These are phyloP conservation scores for Rhynchotus rufescens DNA, from an alignment of 2,797 vertebrate genomes.

Conservation along the genomic window DNA sequence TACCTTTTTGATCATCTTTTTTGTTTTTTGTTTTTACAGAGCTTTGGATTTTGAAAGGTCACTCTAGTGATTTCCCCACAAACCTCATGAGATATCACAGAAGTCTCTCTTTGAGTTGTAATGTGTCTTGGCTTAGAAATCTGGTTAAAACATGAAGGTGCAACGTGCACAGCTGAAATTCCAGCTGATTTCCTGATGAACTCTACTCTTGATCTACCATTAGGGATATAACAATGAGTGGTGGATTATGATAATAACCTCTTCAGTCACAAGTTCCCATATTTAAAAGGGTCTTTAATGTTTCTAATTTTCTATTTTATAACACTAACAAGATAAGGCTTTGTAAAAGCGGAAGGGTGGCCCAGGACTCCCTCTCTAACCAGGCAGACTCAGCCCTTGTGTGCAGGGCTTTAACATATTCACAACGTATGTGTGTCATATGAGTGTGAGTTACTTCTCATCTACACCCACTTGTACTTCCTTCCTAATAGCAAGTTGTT, in stretches of 20 bases:
- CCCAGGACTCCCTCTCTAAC: conserved; percentile 38
- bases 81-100: background rate
- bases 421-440: conserved; percentile 69
- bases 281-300: background rate
- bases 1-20: background rate
- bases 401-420: conserved; percentile 57
- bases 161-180: background rate
- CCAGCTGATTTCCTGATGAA: background rate
- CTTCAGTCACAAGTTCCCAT: background rate
- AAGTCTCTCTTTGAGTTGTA: background rate
- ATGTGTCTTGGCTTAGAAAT: background rate
- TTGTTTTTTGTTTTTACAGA: background rate
- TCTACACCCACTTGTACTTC: conserved; percentile 78
- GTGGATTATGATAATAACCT: background rate
- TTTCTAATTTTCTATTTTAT: background rate
- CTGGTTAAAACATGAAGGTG: background rate
- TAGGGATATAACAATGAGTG: background rate
- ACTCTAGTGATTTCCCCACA: background rate
- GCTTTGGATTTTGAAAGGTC: background rate
- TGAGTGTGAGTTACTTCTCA: conserved; percentile 76
- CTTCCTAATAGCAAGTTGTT: conserved; percentile 80
- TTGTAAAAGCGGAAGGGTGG: conserved; percentile 27
- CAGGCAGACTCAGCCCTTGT: conserved; percentile 58
- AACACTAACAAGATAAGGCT: background rate
- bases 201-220: background rate